Percentiles rank a stretch among this genome's conserved stretches.
phyloP scores from a whole-genome alignment of 2,797 vertebrate genomes.

The Crotalus adamanteus region DNA sequence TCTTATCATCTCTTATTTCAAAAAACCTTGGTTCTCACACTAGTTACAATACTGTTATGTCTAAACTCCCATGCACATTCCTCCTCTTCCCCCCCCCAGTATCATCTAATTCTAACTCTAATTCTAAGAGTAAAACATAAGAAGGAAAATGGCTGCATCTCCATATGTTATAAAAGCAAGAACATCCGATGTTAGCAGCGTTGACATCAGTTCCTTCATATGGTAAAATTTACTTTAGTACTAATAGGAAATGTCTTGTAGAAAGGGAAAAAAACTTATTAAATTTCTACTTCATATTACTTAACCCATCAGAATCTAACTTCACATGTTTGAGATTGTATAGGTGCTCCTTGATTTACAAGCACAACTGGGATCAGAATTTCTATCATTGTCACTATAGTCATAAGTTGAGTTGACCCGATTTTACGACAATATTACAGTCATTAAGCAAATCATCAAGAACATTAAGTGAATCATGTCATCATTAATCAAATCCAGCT shows the following conservation, averaged over 20 bases:
- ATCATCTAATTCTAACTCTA: too few relatives aligned
- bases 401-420: not conserved
- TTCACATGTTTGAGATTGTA: not conserved
- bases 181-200: too few relatives aligned
- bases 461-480: not conserved
- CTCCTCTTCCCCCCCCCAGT: too few relatives aligned
- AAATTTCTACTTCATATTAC: not conserved
- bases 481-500: not conserved
- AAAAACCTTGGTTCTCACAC: too few relatives aligned
- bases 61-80: too few relatives aligned
- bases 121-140: too few relatives aligned
- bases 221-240: not conserved
- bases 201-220: not conserved
- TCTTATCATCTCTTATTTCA: too few relatives aligned
- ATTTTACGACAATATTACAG: not conserved
- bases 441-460: not conserved
- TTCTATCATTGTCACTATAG: not conserved
- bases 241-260: not conserved
- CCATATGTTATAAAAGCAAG: too few relatives aligned
- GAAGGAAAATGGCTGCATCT: too few relatives aligned
- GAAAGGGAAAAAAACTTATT: not conserved
- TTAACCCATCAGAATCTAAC: not conserved
- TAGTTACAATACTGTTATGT: too few relatives aligned
- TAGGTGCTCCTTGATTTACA: not conserved
- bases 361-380: not conserved